Percentiles rank a stretch among this genome's conserved stretches.
phyloP scores from a whole-genome alignment of 2,888 invertebrate species.

The Coenonympha glycerion region DNA sequence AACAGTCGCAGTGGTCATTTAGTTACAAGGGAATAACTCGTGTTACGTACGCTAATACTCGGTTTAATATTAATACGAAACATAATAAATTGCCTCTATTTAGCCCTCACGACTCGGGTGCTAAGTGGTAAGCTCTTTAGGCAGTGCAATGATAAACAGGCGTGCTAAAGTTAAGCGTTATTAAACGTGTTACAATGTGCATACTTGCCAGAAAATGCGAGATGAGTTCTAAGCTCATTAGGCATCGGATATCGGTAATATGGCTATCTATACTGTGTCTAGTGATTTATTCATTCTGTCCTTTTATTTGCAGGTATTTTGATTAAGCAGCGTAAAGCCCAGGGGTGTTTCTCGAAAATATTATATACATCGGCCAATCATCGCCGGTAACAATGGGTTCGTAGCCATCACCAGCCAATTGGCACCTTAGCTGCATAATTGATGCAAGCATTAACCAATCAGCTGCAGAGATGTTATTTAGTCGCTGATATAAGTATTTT shows the following conservation, averaged over 20 bases:
- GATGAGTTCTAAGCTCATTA: constrained; percentile 13
- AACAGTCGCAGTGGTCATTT: too few species aligned
- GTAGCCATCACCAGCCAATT: too few species aligned
- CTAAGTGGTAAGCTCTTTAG: constrained; percentile 32
- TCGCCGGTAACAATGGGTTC: too few species aligned
- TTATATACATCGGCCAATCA: too few species aligned
- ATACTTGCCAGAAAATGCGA: too few species aligned
- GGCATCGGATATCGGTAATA: background rate
- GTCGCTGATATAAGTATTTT: too few species aligned
- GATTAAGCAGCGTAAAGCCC: too few species aligned
- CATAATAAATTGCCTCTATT: constrained; percentile 59
- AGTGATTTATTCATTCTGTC: background rate
- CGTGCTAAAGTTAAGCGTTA: constrained; percentile 24
- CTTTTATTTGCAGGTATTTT: too few species aligned
- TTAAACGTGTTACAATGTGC: constrained; percentile 27
- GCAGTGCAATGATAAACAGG: constrained; percentile 32
- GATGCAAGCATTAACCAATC: too few species aligned
- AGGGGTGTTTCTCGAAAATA: too few species aligned
- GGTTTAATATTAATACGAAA: constrained; percentile 40
- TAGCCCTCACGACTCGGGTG: constrained; percentile 52
- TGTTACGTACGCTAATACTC: background rate
- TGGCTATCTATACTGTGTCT: background rate
- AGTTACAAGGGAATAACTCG: background rate
- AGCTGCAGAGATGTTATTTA: too few species aligned
- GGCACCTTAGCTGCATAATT: too few species aligned